phyloP scores from a whole-genome alignment of 2,113 vertebrate genomes.

The Microcebus jonahi region DNA sequence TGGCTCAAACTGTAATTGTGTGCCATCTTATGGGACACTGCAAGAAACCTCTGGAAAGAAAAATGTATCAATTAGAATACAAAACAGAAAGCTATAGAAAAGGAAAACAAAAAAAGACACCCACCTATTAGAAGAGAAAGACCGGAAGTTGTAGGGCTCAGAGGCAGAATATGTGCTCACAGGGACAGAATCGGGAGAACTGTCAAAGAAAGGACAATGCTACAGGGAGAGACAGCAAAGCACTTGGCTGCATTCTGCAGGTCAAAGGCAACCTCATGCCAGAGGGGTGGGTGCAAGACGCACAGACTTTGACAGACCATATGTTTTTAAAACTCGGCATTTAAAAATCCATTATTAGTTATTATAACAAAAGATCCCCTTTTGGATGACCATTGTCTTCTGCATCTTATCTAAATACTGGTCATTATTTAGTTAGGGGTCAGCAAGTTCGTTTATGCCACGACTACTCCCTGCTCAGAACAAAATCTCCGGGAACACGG shows the following conservation, averaged over 20 bases:
- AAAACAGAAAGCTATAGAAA: not conserved
- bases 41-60: not conserved
- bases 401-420: not conserved
- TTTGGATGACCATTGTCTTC: not conserved
- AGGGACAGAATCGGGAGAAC: conserved; percentile 84
- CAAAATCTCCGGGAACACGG: not conserved
- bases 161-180: conserved; percentile 75
- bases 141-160: conserved; percentile 83
- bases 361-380: not conserved
- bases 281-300: not conserved
- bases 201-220: conserved; percentile 74
- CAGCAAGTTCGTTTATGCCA: not conserved
- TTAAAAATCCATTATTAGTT: not conserved
- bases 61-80: not conserved
- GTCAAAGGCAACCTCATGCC: not conserved
- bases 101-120: conserved; percentile 46
- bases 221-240: not conserved
- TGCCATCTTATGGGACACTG: not conserved
- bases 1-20: not conserved
- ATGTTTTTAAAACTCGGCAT: not conserved
- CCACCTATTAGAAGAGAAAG: conserved; percentile 88
- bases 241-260: not conserved
- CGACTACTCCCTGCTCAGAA: not conserved
- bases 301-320: not conserved
- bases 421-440: not conserved